Base-by-base conservation (phyloP, 2,113 vertebrate species). In the Rallus limicola region DNA sequence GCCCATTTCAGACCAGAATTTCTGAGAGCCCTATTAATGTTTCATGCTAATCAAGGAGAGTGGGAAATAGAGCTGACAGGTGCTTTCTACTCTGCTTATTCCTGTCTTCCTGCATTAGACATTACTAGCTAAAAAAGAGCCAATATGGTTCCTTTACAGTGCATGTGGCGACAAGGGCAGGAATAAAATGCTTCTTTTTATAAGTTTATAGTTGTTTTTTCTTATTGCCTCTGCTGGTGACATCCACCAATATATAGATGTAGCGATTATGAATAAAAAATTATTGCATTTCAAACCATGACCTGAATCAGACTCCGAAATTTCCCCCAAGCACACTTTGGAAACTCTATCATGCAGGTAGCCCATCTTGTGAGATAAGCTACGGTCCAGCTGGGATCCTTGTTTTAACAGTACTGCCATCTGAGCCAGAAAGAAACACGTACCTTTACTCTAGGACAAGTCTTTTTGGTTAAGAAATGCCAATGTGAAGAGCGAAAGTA, bases 41-140 rank as follows among this genome's bases (percentile, higher is more conserved):
- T 99, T 99, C 98, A 99, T 99, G 99, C 98, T 99, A 99, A 99
- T 99, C 99, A 99, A 99, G 98, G 97, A 97, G 98, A 97, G 98
- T 94, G 98, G 98, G 98, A 99, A 99, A 98, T 98, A 98, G 98
- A 99, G 98, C 98, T 99, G 99, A 99, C 99, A 99, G 99, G 98
- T 98, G 98, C 98, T 99, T 99, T 99, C 99, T 99, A 99, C 98
- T 98, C 99, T 99, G 99, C 98, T 99, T 99, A 99, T 98, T 98
- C 98, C 99, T 99, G 99, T 99, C 99, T 98, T 98, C 97, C 98
- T 99, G 98, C 98, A 99, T 99, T 99, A 99, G 98, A 98, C 97
- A 97, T 97, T 98, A 98, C 98, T 97, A 98, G 97, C 97, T 96
- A 97, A 98, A 98, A 97, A 95, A 97, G 96, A 97, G 86, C 96